Conservation (phyloP, 2,888 invertebrate species). For the Masnerella sp. region DNA sequence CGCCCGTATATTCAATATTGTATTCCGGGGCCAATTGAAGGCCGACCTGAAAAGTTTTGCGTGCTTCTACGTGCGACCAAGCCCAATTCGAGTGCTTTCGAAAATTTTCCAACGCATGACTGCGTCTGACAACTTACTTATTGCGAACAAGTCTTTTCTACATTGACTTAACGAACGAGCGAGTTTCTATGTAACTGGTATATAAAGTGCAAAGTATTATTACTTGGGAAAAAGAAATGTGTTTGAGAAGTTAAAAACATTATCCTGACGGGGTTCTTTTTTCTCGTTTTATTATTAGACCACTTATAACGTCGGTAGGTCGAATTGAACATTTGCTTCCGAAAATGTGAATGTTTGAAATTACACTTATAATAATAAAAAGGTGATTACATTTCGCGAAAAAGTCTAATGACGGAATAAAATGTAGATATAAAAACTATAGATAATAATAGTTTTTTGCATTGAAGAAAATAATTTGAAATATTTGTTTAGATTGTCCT, state of each 20-base stretch:
- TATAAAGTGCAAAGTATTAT: constrained; percentile 31
- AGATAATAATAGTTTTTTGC: no score
- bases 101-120: constrained; percentile 35
- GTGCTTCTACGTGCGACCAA: background rate
- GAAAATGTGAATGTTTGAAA: no score
- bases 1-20: constrained; percentile 50
- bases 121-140: constrained; percentile 40
- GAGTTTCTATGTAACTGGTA: constrained; percentile 8
- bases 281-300: no score
- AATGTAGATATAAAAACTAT: no score
- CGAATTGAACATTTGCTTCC: no score
- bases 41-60: constrained; percentile 30
- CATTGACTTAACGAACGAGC: constrained; percentile 27
- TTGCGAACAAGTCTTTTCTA: constrained; percentile 20
- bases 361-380: no score
- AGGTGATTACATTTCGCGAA: no score
- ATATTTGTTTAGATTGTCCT: no score
- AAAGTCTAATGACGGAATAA: no score
- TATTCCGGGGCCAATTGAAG: constrained; percentile 40
- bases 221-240: constrained; percentile 12
- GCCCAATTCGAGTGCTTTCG: constrained; percentile 30
- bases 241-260: constrained; percentile 3
- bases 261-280: background rate
- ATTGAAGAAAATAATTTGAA: no score
- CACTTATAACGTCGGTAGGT: no score